Evolutionary conservation across 2,888 invertebrate species (phyloP).

Genomic region (Hoplodrina blanda): DNA sequence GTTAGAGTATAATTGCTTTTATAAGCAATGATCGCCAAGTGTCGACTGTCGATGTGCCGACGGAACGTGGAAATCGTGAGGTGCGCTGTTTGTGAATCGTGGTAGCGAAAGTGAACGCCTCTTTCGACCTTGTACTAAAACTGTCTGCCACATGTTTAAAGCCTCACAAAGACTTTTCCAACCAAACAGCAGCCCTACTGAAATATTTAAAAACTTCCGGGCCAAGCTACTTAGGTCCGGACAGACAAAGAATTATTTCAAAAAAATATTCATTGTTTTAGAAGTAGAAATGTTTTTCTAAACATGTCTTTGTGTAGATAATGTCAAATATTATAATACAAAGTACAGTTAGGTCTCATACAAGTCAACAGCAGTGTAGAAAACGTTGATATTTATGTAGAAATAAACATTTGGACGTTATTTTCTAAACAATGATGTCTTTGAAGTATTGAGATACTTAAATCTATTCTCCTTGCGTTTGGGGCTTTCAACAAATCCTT

Average conservation of each 20-base stretch:
- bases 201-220: constrained; percentile 18
- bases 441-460: constrained; percentile 30
- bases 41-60: constrained; percentile 45
- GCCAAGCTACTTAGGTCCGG: background rate
- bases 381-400: constrained; percentile 17
- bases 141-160: constrained; percentile 48
- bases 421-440: constrained; percentile 15
- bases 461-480: background rate
- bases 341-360: constrained; percentile 22
- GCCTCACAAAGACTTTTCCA: constrained; percentile 37
- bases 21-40: constrained; percentile 68
- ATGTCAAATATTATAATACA: constrained; percentile 31
- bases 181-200: constrained; percentile 38
- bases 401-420: constrained; percentile 31
- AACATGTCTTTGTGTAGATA: constrained; percentile 25
- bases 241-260: constrained; percentile 21
- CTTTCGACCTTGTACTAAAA: constrained; percentile 80
- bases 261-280: constrained; percentile 33
- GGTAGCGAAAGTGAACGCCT: constrained; percentile 83
- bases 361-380: constrained; percentile 18
- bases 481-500: constrained; percentile 3
- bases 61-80: constrained; percentile 69
- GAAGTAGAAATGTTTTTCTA: constrained; percentile 22
- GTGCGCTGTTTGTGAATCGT: constrained; percentile 74
- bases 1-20: constrained; percentile 69